A percentile compares a stretch with the other conserved stretches of the same genome.
Conservation (phyloP, 2,797 vertebrate genomes). For the Falco berigora region DNA sequence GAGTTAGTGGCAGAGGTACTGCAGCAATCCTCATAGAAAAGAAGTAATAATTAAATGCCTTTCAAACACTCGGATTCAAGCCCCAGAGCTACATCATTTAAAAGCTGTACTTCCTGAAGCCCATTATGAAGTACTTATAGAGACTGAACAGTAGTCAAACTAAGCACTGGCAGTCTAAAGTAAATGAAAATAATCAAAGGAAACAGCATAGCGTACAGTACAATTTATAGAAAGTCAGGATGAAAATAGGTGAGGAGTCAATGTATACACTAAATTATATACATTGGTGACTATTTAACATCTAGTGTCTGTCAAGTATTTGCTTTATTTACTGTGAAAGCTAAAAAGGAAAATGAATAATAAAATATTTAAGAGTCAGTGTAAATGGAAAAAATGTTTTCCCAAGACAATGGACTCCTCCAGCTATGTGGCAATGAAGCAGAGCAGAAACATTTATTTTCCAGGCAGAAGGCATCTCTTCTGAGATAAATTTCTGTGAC, state of each 20-base stretch:
- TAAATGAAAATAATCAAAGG: background rate
- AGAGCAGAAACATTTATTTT: conserved; percentile 34
- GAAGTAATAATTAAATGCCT: background rate
- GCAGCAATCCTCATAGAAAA: background rate
- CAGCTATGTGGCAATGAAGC: conserved; percentile 38
- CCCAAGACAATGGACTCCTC: conserved; percentile 31
- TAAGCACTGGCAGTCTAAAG: background rate
- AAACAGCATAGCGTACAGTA: background rate
- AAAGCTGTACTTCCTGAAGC: background rate
- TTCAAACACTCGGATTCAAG: background rate
- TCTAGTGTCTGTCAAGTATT: background rate
- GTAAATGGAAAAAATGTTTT: conserved; percentile 29
- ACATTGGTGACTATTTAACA: background rate
- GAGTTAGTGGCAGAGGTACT: background rate
- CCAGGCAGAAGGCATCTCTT: background rate
- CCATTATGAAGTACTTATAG: background rate
- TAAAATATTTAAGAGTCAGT: conserved; percentile 44
- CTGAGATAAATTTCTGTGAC: conserved; percentile 11
- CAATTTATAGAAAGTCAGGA: background rate
- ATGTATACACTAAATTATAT: background rate
- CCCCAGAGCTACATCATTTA: background rate
- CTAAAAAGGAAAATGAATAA: conserved; percentile 18
- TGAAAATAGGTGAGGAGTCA: background rate
- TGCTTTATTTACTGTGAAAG: conserved; percentile 25
- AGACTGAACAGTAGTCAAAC: background rate